Evolutionary conservation across 2,888 invertebrate species (phyloP).

Genomic region (Amphipyra tragopoginis): DNA sequence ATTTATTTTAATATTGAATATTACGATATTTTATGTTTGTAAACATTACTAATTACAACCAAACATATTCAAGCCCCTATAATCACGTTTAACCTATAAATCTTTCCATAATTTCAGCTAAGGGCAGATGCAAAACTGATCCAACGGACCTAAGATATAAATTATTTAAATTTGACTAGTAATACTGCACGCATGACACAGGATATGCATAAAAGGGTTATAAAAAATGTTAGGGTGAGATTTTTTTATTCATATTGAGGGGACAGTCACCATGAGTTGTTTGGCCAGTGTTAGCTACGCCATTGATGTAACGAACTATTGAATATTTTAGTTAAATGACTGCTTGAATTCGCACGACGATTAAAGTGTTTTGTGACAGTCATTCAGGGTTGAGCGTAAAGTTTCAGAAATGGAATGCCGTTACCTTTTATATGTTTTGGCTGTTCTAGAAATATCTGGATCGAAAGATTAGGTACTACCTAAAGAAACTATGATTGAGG

Average conservation of each 20-base stretch:
- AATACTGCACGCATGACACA: conserved; percentile 85
- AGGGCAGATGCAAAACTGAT: conserved; percentile 81
- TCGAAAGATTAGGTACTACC: too few species aligned
- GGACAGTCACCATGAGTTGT: conserved; percentile 72
- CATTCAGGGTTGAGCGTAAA: conserved; percentile 23
- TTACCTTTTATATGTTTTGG: conserved; percentile 8
- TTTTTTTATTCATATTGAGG: conserved; percentile 78
- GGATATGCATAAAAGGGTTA: conserved; percentile 89
- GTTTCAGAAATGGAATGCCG: conserved; percentile 23
- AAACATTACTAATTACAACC: conserved; percentile 21
- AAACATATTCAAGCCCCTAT: conserved; percentile 48
- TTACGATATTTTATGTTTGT: too few species aligned
- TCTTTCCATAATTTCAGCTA: conserved; percentile 60
- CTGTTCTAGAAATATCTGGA: conserved; percentile 4
- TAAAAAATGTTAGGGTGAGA: conserved; percentile 80
- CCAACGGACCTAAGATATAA: conserved; percentile 83
- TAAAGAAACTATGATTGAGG: too few species aligned
- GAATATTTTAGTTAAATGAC: conserved; percentile 74
- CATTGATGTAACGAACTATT: conserved; percentile 78
- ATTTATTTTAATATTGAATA: too few species aligned
- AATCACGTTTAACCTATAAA: conserved; percentile 51
- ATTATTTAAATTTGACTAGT: conserved; percentile 90
- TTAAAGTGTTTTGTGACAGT: conserved; percentile 54
- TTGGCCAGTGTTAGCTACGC: conserved; percentile 78
- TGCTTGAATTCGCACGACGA: conserved; percentile 81